These are phyloP conservation scores for Meda fulgida DNA, from an alignment of 2,797 vertebrate genomes.

Conservation along the genomic window DNA sequence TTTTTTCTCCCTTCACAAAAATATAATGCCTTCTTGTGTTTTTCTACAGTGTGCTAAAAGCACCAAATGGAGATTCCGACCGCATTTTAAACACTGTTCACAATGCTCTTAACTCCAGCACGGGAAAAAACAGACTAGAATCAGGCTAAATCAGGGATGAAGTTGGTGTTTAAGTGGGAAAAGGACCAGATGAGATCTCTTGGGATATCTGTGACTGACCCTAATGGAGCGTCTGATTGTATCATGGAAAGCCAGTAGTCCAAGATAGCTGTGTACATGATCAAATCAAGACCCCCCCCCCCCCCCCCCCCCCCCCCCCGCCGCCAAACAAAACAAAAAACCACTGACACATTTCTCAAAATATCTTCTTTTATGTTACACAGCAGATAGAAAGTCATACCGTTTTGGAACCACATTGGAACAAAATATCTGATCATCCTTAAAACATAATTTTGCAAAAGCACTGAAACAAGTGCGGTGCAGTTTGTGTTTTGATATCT, in stretches of 20 bases:
- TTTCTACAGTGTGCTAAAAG: neutral
- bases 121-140: neutral
- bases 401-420: no score
- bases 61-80: neutral
- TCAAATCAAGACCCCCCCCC: neutral
- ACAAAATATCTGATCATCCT: neutral
- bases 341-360: no score
- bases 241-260: conserved; percentile 35
- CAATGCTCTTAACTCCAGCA: neutral
- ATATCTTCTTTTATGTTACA: no score
- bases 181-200: conserved; percentile 12
- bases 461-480: neutral
- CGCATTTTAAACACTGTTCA: conserved; percentile 10
- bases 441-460: neutral
- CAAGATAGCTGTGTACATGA: conserved; percentile 31
- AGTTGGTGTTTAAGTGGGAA: neutral
- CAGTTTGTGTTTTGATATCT: neutral
- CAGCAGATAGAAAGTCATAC: no score
- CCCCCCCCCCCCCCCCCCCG: neutral
- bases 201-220: neutral
- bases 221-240: neutral
- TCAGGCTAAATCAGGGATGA: neutral
- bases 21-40: neutral
- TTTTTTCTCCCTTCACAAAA: conserved; percentile 22
- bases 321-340: no score